Base-by-base conservation (phyloP, 2,888 invertebrate genomes). In the Lamellibrachia satsuma region DNA sequence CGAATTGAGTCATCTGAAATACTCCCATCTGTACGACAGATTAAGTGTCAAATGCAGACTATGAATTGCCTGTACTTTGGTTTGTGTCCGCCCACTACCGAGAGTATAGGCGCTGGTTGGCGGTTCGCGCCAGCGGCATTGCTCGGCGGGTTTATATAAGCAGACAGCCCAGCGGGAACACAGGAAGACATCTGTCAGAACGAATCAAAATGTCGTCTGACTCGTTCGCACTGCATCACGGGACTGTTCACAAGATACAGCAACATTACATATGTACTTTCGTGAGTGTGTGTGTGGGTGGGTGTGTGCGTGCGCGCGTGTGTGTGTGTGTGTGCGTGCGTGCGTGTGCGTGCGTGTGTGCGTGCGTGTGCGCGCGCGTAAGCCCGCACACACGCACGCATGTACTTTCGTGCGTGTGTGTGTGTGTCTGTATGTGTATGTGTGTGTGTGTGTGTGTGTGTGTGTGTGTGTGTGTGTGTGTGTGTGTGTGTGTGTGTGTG, bases 181-280 rank as follows among this genome's bases (percentile, higher is more conserved):
- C 75, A 75, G 75, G 75, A 75, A 75, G 75, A 75, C 75, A 75
- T 75, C 75, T 75, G 75, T 75, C 75, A 75, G 75, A 22, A 75
- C 75, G 22, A 75, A 75, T 75, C 75, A 75, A 75, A 75, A 22
- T 75, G 75, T 75, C 75, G 75, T 75, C 75, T 75, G 75, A 22
- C 22, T 75, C 75, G 11, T 75, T 75, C 75, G 75, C 6, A 15
- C 15, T 22, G 22, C 22, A 75, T 75, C 75, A 15, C 75, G 75
- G 75, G 75, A 22, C 75, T 75, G 22, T 75, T 15, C 15, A 15
- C 75, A 22, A 75, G 15, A 22, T 75, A 75, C 15, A 22, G 75
- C 75, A 75, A 75, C 22, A 75, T 4, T 75, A 15, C 39, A 39
- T 11, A 75, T 75, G 75, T 15, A 75, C 15, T 75, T 75, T 75